phyloP scores from a whole-genome alignment of 2,113 vertebrate species.

The Isurus oxyrinchus region DNA sequence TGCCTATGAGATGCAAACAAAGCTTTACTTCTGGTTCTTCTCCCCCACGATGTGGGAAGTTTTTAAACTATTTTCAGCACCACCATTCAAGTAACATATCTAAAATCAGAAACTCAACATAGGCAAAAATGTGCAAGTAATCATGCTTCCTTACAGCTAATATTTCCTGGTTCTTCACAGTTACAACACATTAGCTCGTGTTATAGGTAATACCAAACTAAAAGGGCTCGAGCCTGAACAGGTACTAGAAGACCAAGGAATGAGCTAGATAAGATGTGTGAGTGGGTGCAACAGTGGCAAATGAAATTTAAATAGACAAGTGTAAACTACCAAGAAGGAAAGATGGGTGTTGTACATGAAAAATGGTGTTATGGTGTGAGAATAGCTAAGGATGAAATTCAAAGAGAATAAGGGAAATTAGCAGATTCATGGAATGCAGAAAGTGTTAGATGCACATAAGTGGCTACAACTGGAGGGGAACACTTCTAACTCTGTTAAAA shows the following conservation, averaged over 20 bases:
- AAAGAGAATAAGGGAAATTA: neutral
- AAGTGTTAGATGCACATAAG: neutral
- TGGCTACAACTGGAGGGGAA: neutral
- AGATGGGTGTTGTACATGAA: neutral
- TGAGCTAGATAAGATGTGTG: neutral
- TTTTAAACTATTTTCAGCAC: neutral
- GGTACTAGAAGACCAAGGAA: neutral
- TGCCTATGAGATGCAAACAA: neutral
- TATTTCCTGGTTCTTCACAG: neutral
- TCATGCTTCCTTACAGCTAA: neutral
- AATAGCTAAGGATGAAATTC: neutral
- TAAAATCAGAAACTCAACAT: neutral
- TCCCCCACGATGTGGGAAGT: neutral
- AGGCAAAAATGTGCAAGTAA: neutral
- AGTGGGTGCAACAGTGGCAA: neutral
- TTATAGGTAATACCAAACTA: neutral
- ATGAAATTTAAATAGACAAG: neutral
- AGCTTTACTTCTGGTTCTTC: neutral
- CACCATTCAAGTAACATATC: neutral
- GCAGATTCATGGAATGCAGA: neutral
- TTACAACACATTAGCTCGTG: neutral
- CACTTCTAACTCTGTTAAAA: neutral
- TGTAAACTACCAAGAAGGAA: neutral
- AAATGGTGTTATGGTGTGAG: neutral
- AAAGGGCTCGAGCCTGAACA: neutral